Percentiles rank a stretch among this genome's conserved stretches.
These are phyloP conservation scores for Epinephelus moara DNA, from an alignment of 2,113 vertebrate species.

Conservation along the genomic window DNA sequence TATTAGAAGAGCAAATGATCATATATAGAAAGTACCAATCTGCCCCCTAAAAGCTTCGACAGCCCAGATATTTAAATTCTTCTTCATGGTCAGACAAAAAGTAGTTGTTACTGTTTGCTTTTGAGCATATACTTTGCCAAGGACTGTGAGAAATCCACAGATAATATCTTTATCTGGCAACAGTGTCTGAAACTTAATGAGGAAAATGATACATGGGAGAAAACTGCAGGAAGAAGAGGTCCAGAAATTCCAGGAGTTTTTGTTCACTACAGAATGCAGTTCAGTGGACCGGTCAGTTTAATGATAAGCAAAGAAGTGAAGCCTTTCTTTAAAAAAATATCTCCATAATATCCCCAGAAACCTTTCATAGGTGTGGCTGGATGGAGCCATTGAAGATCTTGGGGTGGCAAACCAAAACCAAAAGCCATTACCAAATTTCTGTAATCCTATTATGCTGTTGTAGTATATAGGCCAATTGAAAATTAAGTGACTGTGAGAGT, in stretches of 20 bases:
- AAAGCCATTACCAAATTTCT: too few species aligned
- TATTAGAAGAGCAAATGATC: constrained; percentile 6
- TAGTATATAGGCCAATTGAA: too few species aligned
- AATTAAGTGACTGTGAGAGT: too few species aligned
- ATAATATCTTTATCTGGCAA: constrained; percentile 1
- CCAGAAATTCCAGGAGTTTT: neutral
- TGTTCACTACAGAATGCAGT: neutral
- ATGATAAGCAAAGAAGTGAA: neutral
- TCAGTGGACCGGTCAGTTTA: neutral
- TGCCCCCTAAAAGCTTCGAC: neutral
- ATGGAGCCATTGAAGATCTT: too few species aligned
- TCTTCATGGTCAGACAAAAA: neutral
- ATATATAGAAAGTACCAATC: neutral
- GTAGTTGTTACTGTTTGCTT: neutral
- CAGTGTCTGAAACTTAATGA: neutral
- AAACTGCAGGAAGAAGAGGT: neutral
- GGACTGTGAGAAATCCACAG: neutral
- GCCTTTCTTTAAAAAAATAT: too few species aligned
- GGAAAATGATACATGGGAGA: neutral
- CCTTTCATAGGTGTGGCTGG: too few species aligned
- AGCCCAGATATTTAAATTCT: constrained; percentile 1
- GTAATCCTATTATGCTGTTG: too few species aligned
- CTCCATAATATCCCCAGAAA: neutral
- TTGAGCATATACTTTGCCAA: constrained; percentile 2
- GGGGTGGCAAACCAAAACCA: too few species aligned